Conservation (phyloP, 2,888 invertebrate species). For the Trichopoda pennipes region DNA sequence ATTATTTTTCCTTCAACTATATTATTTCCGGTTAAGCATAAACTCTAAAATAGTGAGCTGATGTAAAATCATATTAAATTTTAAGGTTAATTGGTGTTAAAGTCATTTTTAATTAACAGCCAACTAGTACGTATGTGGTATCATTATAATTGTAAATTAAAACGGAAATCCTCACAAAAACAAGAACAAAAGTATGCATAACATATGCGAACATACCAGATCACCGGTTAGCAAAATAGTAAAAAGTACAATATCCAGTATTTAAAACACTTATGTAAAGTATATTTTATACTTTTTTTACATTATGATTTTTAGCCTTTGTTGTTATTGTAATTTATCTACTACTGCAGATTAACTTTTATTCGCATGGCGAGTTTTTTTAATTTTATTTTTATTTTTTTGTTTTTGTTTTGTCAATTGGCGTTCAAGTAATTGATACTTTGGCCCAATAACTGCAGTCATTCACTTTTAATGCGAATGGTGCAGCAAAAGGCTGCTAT, state of each 20-base stretch:
- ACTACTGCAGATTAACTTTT: slow-evolving; percentile 22
- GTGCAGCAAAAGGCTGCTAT: slow-evolving; percentile 14
- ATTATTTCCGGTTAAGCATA: background rate
- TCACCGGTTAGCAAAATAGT: slow-evolving; percentile 8
- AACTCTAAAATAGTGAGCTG: background rate
- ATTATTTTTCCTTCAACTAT: background rate
- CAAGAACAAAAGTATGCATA: background rate
- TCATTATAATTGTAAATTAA: slow-evolving; percentile 54
- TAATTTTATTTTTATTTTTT: too few relatives aligned
- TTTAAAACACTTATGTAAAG: background rate
- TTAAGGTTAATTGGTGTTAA: background rate
- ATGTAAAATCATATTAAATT: background rate
- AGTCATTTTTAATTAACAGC: background rate
- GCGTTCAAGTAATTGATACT: slow-evolving; percentile 66
- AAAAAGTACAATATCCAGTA: slow-evolving; percentile 26
- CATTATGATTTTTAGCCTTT: slow-evolving; percentile 24
- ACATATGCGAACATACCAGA: background rate
- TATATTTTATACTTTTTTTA: slow-evolving; percentile 36
- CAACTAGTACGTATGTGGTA: background rate
- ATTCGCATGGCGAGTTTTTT: slow-evolving; percentile 8
- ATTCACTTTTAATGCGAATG: slow-evolving; percentile 42
- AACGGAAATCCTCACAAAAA: slow-evolving; percentile 63
- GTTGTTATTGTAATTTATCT: slow-evolving; percentile 42
- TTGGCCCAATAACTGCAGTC: slow-evolving; percentile 63
- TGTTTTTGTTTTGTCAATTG: slow-evolving; percentile 24